Conservation (phyloP, 64 coral and sea anemone species). For the Montipora cactus region DNA sequence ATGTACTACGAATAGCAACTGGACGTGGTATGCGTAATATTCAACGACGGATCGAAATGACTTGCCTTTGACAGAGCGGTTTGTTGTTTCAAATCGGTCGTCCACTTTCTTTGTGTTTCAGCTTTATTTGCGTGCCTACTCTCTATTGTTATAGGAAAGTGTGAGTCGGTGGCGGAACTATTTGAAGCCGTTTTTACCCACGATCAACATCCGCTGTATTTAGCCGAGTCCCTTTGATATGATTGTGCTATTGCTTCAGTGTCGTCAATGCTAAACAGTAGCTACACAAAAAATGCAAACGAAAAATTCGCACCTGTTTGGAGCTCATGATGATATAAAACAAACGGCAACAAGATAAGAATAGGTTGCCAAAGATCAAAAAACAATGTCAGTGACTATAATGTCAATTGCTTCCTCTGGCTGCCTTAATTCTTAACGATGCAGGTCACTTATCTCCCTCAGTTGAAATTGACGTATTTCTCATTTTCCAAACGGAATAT, state of each 20-base stretch:
- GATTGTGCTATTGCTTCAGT: constrained; percentile 1
- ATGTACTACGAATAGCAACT: background rate
- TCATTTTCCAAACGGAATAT: background rate
- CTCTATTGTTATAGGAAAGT: too few relatives aligned
- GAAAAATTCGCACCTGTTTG: background rate
- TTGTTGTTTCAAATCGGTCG: too few relatives aligned
- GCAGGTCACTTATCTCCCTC: background rate
- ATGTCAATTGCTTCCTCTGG: background rate
- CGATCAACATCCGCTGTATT: constrained; percentile 7
- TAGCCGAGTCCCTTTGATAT: background rate
- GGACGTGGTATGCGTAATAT: background rate
- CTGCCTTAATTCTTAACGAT: background rate
- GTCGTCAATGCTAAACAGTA: constrained; percentile 12
- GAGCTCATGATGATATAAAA: background rate
- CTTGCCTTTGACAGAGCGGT: too few relatives aligned
- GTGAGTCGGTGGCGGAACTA: constrained; percentile 25
- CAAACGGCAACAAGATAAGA: background rate
- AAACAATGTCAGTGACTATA: background rate
- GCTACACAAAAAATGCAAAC: background rate
- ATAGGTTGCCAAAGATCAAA: background rate
- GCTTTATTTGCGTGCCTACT: too few relatives aligned
- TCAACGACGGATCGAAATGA: too few relatives aligned
- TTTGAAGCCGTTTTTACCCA: background rate
- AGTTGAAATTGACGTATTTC: background rate
- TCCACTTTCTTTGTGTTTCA: too few relatives aligned